phyloP scores from a whole-genome alignment of 2,113 vertebrate genomes.

The Dascyllus trimaculatus region DNA sequence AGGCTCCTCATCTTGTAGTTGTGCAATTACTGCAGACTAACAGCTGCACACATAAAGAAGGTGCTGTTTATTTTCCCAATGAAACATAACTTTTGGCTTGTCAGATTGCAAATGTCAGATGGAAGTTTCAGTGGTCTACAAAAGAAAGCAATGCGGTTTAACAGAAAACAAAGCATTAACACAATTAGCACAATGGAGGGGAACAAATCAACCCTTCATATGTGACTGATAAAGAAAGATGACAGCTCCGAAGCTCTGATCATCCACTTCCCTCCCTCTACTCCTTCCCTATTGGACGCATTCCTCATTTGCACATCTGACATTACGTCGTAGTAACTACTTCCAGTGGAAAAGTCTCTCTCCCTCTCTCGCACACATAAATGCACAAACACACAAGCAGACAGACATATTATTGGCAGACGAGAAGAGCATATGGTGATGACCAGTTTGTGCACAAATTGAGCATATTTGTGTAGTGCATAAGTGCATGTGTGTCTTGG shows the following conservation, averaged over 20 bases:
- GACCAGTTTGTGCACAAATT: conserved; percentile 81
- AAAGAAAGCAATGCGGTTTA: no score
- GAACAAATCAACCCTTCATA: not conserved
- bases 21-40: not conserved
- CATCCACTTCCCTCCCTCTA: not conserved
- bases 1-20: not conserved
- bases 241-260: not conserved
- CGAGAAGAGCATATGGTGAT: conserved; percentile 79
- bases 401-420: conserved; percentile 81
- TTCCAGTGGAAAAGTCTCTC: conserved; percentile 26
- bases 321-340: conserved; percentile 10
- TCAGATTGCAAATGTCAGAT: not conserved
- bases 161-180: not conserved
- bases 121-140: not conserved
- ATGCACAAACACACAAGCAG: conserved; percentile 21
- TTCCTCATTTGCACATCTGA: conserved; percentile 30
- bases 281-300: conserved; percentile 1
- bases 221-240: conserved; percentile 1
- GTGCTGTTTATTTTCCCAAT: no score
- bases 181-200: not conserved
- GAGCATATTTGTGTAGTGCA: conserved; percentile 66
- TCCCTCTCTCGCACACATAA: not conserved
- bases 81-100: not conserved
- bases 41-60: not conserved
- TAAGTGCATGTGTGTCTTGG: conserved; percentile 70